Percentiles rank a stretch among this genome's conserved stretches.
Evolutionary conservation across 2,797 vertebrate genomes (phyloP).

Genomic region (Muscicapa striata): DNA sequence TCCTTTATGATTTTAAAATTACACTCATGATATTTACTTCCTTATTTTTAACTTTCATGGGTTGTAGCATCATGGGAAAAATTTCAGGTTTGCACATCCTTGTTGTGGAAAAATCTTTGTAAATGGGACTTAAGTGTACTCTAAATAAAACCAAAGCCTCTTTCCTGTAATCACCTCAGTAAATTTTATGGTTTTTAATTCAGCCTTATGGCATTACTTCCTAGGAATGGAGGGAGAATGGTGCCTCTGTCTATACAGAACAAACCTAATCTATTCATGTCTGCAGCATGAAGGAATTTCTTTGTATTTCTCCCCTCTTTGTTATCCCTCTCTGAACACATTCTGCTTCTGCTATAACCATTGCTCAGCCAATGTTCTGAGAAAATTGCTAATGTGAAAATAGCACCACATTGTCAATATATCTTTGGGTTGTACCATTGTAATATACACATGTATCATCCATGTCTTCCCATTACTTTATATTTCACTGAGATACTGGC

Average conservation of each 20-base stretch:
- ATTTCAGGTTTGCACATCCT: not conserved
- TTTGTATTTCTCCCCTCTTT: not conserved
- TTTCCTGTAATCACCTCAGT: not conserved
- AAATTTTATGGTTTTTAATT: constrained; percentile 11
- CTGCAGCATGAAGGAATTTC: not conserved
- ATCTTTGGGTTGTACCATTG: not conserved
- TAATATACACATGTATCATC: not conserved
- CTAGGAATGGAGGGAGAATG: not conserved
- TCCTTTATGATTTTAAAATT: not conserved
- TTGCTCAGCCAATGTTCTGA: not conserved
- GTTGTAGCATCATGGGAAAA: not conserved
- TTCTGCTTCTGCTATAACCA: not conserved
- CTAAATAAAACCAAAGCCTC: not conserved
- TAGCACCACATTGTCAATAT: not conserved
- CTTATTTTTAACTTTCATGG: not conserved
- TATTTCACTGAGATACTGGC: not conserved
- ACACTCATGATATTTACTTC: not conserved
- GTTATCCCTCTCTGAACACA: not conserved
- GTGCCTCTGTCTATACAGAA: not conserved
- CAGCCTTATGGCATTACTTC: not conserved
- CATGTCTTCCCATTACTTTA: not conserved
- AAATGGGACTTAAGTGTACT: not conserved
- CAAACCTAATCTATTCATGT: not conserved
- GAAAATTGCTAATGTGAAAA: not conserved
- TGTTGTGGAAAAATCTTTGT: not conserved